Percentiles rank a stretch among this genome's conserved stretches.
Conservation (phyloP, 2,888 invertebrate species). For the Alsophila aescularia region DNA sequence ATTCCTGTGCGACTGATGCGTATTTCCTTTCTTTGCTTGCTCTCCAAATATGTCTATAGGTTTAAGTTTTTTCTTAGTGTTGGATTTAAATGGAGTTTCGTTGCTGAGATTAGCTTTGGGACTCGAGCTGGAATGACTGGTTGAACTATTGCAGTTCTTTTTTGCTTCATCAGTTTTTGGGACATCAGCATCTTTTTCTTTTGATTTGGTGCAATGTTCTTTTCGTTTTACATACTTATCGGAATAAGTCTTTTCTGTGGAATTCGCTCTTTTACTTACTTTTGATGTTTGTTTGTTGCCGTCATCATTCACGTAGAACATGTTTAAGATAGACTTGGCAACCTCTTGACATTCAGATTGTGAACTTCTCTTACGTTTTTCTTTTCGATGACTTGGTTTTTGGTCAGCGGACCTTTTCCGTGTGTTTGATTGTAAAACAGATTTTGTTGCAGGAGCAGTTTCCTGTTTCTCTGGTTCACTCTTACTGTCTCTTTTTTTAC, state of each 20-base stretch:
- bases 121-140: conserved; percentile 62
- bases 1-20: conserved; percentile 67
- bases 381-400: conserved; percentile 76
- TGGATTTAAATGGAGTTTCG: conserved; percentile 54
- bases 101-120: conserved; percentile 56
- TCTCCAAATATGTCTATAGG: conserved; percentile 73
- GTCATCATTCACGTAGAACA: conserved; percentile 50
- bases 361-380: conserved; percentile 74
- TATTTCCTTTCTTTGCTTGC: conserved; percentile 57
- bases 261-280: conserved; percentile 50
- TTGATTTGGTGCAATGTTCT: conserved; percentile 56
- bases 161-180: conserved; percentile 35
- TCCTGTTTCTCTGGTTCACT: conserved; percentile 47
- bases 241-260: conserved; percentile 58
- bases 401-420: conserved; percentile 73
- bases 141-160: conserved; percentile 53
- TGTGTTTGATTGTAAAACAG: conserved; percentile 49
- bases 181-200: conserved; percentile 34
- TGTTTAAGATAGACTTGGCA: conserved; percentile 55
- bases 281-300: conserved; percentile 47
- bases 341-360: conserved; percentile 53
- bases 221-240: conserved; percentile 76
- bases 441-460: conserved; percentile 42
- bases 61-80: conserved; percentile 65
- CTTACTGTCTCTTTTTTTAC: conserved; percentile 40